Percentiles rank a stretch among this genome's conserved stretches.
Conservation (phyloP, 2,888 invertebrate species). For the Melanotus villosus region DNA sequence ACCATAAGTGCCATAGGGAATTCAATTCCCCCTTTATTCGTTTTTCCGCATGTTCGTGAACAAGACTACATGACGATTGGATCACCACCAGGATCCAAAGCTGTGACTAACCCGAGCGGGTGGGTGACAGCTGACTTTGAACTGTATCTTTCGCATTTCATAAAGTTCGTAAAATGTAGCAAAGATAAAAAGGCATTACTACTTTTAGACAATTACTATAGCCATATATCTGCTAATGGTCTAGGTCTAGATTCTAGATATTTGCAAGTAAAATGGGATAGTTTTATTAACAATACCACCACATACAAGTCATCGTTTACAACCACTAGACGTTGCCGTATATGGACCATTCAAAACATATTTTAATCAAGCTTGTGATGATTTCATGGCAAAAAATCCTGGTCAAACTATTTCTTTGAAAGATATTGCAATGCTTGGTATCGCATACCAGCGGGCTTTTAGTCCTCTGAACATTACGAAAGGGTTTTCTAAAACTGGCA, state of each 20-base stretch:
- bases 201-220: neutral
- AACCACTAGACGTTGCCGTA: neutral
- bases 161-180: neutral
- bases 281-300: neutral
- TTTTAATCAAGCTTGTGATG: slow-evolving; percentile 11
- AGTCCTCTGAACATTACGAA: slow-evolving; percentile 11
- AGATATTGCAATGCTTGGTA: slow-evolving; percentile 8
- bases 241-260: no score
- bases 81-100: neutral
- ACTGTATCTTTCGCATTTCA: neutral
- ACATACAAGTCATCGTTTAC: neutral
- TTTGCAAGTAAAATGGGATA: neutral
- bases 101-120: neutral
- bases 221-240: neutral
- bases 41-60: neutral
- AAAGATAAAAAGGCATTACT: neutral
- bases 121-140: neutral
- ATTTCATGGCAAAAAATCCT: slow-evolving; percentile 16
- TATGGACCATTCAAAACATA: slow-evolving; percentile 17
- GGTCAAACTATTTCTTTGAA: slow-evolving; percentile 5
- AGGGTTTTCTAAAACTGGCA: slow-evolving; percentile 12
- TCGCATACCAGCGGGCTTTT: slow-evolving; percentile 3
- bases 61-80: neutral
- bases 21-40: no score
- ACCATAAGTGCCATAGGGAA: no score